phyloP scores from a whole-genome alignment of 1,140 invertebrate species.

The Prorops nasuta region DNA sequence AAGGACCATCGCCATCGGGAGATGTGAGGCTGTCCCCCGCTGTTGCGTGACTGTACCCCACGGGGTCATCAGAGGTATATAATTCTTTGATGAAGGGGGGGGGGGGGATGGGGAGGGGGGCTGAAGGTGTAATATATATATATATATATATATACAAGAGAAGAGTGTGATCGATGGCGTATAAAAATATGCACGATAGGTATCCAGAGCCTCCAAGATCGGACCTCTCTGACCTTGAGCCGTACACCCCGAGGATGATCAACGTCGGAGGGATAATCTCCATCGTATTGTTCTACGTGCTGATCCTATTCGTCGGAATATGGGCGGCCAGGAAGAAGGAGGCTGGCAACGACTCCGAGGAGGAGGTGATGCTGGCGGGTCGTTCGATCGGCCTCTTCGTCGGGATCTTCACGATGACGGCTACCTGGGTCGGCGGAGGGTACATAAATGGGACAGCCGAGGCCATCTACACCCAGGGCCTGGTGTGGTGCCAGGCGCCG shows the following conservation, averaged over 20 bases:
- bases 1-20: slow-evolving; percentile 44
- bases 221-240: slow-evolving; percentile 46
- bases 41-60: slow-evolving; percentile 54
- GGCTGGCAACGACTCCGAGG: slow-evolving; percentile 80
- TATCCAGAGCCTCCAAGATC: slow-evolving; percentile 47
- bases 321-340: slow-evolving; percentile 93
- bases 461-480: slow-evolving; percentile 85
- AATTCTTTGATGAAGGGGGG: too few relatives aligned
- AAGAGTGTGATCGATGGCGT: too few relatives aligned
- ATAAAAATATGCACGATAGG: too few relatives aligned
- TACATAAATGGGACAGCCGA: slow-evolving; percentile 99
- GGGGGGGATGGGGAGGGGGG: too few relatives aligned
- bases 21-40: slow-evolving; percentile 54
- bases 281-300: slow-evolving; percentile 90
- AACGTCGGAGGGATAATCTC: slow-evolving; percentile 89
- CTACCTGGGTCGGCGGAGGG: slow-evolving; percentile 97
- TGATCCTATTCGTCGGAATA: slow-evolving; percentile 90
- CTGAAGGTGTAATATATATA: too few relatives aligned
- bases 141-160: too few relatives aligned
- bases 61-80: slow-evolving; percentile 45
- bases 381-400: slow-evolving; percentile 94
- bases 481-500: slow-evolving; percentile 96
- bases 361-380: slow-evolving; percentile 96
- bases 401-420: slow-evolving; percentile 99
- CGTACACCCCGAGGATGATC: slow-evolving; percentile 68